Conservation (phyloP, 2,888 invertebrate genomes). For the Trissonchulus sp. region DNA sequence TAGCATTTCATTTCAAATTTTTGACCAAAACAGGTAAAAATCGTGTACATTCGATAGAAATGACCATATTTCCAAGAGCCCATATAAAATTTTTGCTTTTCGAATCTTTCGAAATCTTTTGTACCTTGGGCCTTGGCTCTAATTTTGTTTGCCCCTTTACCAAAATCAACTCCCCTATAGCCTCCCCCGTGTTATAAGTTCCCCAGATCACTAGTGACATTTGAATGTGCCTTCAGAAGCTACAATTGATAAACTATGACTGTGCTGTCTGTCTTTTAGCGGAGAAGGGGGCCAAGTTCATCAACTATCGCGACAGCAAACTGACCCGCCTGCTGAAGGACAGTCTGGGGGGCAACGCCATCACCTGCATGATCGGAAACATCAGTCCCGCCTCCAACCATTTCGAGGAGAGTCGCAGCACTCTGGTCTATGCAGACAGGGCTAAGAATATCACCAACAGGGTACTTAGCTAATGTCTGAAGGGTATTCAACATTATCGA, state of each 20-base stretch:
- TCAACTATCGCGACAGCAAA: conserved; percentile 92
- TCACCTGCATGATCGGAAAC: conserved; percentile 94
- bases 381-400: conserved; percentile 74
- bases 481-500: not conserved
- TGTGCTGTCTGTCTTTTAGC: conserved; percentile 35
- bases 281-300: conserved; percentile 61
- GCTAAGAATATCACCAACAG: conserved; percentile 87
- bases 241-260: not conserved
- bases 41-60: no score
- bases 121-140: no score
- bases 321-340: conserved; percentile 71
- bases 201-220: no score
- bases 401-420: conserved; percentile 86
- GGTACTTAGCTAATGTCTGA: conserved; percentile 58
- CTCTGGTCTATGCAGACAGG: conserved; percentile 83
- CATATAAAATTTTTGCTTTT: no score
- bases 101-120: no score
- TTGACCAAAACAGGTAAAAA: no score
- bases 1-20: no score
- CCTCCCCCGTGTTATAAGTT: no score
- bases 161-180: no score
- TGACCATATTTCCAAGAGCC: no score
- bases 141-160: no score
- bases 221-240: no score
- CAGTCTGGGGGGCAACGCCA: conserved; percentile 69